Evolutionary conservation across 2,113 vertebrate species (phyloP).

Genomic region (Glaucidium brasilianum): DNA sequence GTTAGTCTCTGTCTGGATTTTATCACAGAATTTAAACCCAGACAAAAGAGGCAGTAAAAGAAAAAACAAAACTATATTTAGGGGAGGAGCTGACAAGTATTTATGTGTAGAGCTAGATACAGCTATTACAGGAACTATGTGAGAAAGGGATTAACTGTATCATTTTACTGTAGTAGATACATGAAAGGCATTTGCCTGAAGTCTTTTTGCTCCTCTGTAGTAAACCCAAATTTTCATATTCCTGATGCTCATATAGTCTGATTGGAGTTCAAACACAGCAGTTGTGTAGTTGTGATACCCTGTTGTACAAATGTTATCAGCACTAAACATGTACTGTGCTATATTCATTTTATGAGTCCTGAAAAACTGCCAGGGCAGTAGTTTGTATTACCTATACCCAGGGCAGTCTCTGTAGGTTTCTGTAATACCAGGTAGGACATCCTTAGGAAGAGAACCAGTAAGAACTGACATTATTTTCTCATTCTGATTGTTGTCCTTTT

Average conservation of each 20-base stretch:
- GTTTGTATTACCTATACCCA: neutral
- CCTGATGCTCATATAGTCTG: neutral
- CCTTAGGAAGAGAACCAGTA: neutral
- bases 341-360: neutral
- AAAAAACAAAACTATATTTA: neutral
- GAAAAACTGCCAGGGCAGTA: neutral
- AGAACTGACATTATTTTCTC: neutral
- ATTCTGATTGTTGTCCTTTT: neutral
- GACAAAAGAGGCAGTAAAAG: neutral
- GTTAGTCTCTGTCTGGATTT: neutral
- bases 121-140: neutral
- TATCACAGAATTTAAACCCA: neutral
- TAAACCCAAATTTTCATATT: neutral
- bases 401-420: neutral
- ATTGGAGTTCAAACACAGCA: neutral
- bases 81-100: neutral
- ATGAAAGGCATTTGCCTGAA: neutral
- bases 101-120: neutral
- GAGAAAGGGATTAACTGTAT: neutral
- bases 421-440: neutral
- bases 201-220: neutral
- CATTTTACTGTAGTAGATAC: neutral
- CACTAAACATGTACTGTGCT: neutral
- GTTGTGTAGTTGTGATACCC: neutral
- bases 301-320: neutral